phyloP scores from a whole-genome alignment of 1,140 invertebrate genomes.

The Oryctes rhinoceros region DNA sequence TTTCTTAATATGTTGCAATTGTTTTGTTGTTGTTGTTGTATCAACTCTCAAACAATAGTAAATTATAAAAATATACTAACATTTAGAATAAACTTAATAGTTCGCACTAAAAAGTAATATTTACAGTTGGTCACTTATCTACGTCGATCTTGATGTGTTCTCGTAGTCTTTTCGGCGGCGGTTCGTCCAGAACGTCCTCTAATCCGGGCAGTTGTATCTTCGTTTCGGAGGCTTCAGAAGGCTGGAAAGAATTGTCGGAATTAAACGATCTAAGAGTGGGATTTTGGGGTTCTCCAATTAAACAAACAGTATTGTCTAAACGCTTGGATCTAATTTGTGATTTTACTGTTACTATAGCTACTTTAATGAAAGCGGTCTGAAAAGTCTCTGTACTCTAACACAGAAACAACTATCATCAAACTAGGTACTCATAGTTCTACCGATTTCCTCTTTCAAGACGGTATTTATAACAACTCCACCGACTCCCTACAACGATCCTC shows the following conservation, averaged over 20 bases:
- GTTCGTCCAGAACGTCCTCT: conserved; percentile 68
- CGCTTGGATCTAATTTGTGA: no score
- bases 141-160: conserved; percentile 57
- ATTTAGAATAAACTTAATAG: conserved; percentile 40
- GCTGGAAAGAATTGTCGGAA: conserved; percentile 61
- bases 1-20: background rate
- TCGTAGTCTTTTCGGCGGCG: conserved; percentile 63
- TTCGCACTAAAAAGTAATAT: conserved; percentile 41
- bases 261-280: background rate
- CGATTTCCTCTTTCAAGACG: no score
- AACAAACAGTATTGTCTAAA: no score
- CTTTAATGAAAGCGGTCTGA: no score
- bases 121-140: conserved; percentile 53
- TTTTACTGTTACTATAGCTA: no score
- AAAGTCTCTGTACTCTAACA: no score
- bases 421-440: no score
- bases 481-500: no score
- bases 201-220: conserved; percentile 77
- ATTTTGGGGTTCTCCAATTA: no score
- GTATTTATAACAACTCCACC: no score
- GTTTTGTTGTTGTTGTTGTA: conserved; percentile 1
- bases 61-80: conserved; percentile 42
- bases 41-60: conserved; percentile 34
- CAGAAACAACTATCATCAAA: no score
- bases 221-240: conserved; percentile 79